phyloP scores from a whole-genome alignment of 2,113 vertebrate genomes.

The Megaleporinus macrocephalus region DNA sequence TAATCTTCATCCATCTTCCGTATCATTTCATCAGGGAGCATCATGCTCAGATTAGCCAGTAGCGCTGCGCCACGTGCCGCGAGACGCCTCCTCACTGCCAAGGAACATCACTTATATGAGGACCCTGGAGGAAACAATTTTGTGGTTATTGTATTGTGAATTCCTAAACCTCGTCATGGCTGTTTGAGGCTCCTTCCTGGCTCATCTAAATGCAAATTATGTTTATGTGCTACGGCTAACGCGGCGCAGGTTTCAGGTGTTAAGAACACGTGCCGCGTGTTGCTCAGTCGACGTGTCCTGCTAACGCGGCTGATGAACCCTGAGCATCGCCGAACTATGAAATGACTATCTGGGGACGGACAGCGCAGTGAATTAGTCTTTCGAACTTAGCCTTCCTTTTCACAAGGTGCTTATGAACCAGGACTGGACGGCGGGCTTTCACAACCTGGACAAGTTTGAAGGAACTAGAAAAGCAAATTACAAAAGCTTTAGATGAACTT shows the following conservation, averaged over 20 bases:
- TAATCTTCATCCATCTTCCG: slow-evolving; percentile 16
- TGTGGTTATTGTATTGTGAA: slow-evolving; percentile 51
- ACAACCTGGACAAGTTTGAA: no score
- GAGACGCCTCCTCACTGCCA: slow-evolving; percentile 45
- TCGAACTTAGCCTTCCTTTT: no score
- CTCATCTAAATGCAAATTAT: slow-evolving; percentile 69
- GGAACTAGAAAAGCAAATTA: no score
- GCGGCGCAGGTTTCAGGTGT: slow-evolving; percentile 18
- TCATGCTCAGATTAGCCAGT: slow-evolving; percentile 65
- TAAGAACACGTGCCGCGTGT: slow-evolving; percentile 32
- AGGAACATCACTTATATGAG: slow-evolving; percentile 47
- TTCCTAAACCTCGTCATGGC: slow-evolving; percentile 45
- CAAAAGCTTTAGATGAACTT: no score
- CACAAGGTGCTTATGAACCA: no score
- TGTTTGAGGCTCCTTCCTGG: slow-evolving; percentile 52
- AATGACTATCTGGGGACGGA: slow-evolving; percentile 7
- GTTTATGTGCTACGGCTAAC: slow-evolving; percentile 53
- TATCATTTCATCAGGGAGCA: slow-evolving; percentile 39
- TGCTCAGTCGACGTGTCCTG: slow-evolving; percentile 1
- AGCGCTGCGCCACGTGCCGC: slow-evolving; percentile 58
- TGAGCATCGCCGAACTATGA: not conserved
- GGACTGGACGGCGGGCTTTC: no score
- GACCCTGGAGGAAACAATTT: slow-evolving; percentile 57
- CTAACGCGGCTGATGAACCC: slow-evolving; percentile 19
- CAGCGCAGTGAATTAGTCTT: not conserved